Conservation (phyloP, 1,140 invertebrate genomes). For the Gryon sp. region DNA sequence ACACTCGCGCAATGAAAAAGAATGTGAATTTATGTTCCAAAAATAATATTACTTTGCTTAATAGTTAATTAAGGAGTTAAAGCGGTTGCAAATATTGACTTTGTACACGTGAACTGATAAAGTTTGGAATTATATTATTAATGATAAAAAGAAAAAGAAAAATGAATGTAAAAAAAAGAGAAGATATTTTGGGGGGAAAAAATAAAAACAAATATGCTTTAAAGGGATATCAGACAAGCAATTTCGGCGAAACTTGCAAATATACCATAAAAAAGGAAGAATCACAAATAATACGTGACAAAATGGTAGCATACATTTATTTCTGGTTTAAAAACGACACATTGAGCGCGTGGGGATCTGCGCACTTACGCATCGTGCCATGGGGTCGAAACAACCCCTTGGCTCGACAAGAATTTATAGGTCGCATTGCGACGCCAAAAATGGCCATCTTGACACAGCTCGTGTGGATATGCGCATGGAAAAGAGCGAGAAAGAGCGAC, state of each 20-base stretch:
- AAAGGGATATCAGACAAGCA: not conserved
- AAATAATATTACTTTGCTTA: too few species aligned
- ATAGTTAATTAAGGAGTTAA: too few species aligned
- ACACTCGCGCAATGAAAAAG: constrained; percentile 5
- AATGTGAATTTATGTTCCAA: not conserved
- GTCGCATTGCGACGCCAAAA: constrained; percentile 56
- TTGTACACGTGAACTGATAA: too few species aligned
- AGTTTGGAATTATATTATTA: too few species aligned
- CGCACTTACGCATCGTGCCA: constrained; percentile 2
- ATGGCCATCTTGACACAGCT: constrained; percentile 27
- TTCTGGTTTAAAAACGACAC: constrained; percentile 20
- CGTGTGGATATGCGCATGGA: constrained; percentile 10
- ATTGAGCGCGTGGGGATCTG: not conserved
- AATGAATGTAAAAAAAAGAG: too few species aligned
- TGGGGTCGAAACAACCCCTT: constrained; percentile 52
- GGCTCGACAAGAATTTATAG: constrained; percentile 56
- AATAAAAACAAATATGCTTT: not conserved
- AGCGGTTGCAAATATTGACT: too few species aligned
- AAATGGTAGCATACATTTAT: constrained; percentile 37
- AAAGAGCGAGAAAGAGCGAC: not conserved
- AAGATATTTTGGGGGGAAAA: too few species aligned
- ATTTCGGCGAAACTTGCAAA: not conserved
- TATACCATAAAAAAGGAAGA: not conserved
- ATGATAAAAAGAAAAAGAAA: too few species aligned
- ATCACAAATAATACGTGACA: not conserved